Evolutionary conservation across 2,888 invertebrate genomes (phyloP), one percentile per base, ranked within the genome.

Genomic region (Clivina fossor): DNA sequence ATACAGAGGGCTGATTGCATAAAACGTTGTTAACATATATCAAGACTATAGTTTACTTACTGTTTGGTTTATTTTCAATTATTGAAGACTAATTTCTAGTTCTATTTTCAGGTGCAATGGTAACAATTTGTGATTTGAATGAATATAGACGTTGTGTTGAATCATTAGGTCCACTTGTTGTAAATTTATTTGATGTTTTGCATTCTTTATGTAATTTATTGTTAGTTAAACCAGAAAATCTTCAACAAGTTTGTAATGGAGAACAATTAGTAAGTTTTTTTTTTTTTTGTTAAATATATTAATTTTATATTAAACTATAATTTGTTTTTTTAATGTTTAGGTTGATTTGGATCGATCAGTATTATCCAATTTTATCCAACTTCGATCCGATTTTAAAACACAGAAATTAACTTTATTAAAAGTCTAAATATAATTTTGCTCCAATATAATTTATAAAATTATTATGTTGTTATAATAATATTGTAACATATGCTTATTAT

Each of bases 61-160:
- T n/a, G n/a, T 16, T 15, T 24, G n/a, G 13, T 4, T 35, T 49
- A 26, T 40, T 26, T 15, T 7, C 20, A 55, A 43, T 7, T 37
- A 46, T 15, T 2, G 24, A 33, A 20, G 51, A 2, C 9, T 19
- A 24, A 24, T 37, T 8, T 35, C 48, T 7, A 49, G 18, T 54
- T 38, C 57, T 28, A 53, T 51, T 70, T 72, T 43, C 71, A 88
- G 92, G 98, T 51, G 97, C 97, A 0, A 94, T 99, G 92, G 88
- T 94, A 71, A 93, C 93, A 2, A 94, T 99, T 64, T 97, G 96
- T 75, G 99, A 99, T 78, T 90, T 99, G 63, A 96, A 96, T 68
- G 97, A 97, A 74, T 98, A 98, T 74, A 81, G 96, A 15, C 90
- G 90, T 64, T 92, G 91, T 69, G 88, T 86, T n/a, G 88, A 90